A percentile compares a stretch with the other conserved stretches of the same genome.
Evolutionary conservation across 2,888 invertebrate species (phyloP).

Genomic region (Gasteruption jaculator): DNA sequence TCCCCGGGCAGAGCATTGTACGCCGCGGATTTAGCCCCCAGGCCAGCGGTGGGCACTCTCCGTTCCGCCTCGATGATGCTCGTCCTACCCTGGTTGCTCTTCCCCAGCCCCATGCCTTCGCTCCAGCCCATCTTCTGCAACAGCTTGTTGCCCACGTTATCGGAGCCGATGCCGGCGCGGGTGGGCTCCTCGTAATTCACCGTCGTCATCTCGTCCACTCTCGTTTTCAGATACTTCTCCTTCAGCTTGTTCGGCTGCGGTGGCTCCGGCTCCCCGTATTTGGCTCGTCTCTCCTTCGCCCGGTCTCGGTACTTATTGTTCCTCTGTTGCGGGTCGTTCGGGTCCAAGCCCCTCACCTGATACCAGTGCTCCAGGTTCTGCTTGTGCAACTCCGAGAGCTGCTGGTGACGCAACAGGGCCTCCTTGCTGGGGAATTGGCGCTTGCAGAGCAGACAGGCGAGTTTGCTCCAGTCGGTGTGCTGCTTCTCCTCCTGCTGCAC

Average conservation of each 20-base stretch:
- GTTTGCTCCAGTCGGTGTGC: constrained; percentile 76
- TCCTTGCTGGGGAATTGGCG: constrained; percentile 89
- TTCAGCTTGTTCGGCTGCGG: constrained; percentile 70
- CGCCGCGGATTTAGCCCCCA: constrained; percentile 77
- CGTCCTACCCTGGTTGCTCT: constrained; percentile 86
- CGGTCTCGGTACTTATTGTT: constrained; percentile 77
- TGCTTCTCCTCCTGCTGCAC: constrained; percentile 52
- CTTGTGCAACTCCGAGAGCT: constrained; percentile 91
- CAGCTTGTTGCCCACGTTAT: constrained; percentile 91
- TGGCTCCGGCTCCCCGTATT: constrained; percentile 85
- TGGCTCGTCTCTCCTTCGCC: constrained; percentile 90
- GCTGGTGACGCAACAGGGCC: constrained; percentile 83
- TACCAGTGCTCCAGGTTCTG: constrained; percentile 69
- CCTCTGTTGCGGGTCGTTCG: constrained; percentile 51
- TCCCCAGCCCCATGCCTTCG: constrained; percentile 93
- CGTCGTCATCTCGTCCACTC: constrained; percentile 51
- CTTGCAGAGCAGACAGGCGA: constrained; percentile 93
- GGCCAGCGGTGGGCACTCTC: constrained; percentile 72
- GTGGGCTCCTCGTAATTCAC: constrained; percentile 56
- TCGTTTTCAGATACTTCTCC: constrained; percentile 65
- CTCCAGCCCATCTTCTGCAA: constrained; percentile 99
- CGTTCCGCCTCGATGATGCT: constrained; percentile 75
- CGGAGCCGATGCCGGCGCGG: constrained; percentile 70
- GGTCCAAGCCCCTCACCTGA: constrained; percentile 50
- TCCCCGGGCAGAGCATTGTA: constrained; percentile 78